phyloP scores from a whole-genome alignment of 2,888 invertebrate species.

The Apodemia mormo region DNA sequence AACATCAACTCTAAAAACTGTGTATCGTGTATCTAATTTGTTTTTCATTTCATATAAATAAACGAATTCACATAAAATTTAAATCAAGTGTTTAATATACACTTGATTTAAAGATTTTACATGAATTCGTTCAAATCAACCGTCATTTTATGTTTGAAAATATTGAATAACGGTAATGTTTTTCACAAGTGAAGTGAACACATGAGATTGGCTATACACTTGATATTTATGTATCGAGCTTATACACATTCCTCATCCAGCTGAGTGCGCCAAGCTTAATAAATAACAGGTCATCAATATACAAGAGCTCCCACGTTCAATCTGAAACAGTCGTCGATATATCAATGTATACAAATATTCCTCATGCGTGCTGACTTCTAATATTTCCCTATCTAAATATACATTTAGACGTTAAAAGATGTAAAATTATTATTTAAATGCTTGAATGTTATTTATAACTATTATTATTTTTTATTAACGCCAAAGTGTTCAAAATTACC shows the following conservation, averaged over 20 bases:
- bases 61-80: too few species aligned
- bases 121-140: too few species aligned
- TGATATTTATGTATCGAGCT: slow-evolving; percentile 33
- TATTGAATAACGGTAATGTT: not conserved
- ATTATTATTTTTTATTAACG: too few species aligned
- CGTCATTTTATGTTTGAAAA: not conserved
- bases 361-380: slow-evolving; percentile 31
- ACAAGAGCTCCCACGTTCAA: slow-evolving; percentile 53
- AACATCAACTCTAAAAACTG: too few species aligned
- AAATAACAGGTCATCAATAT: slow-evolving; percentile 72
- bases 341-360: slow-evolving; percentile 48
- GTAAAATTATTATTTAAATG: slow-evolving; percentile 10
- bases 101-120: too few species aligned
- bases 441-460: too few species aligned
- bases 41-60: too few species aligned
- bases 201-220: slow-evolving; percentile 27
- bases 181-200: slow-evolving; percentile 22
- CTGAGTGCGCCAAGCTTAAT: slow-evolving; percentile 55
- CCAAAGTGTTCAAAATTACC: too few species aligned
- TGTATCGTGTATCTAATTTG: too few species aligned
- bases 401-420: not conserved
- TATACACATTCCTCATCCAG: slow-evolving; percentile 37
- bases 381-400: slow-evolving; percentile 16
- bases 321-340: slow-evolving; percentile 53
- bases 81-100: too few species aligned